Percentiles rank a stretch among this genome's conserved stretches.
Evolutionary conservation across 2,797 vertebrate species (phyloP).

Genomic region (Helostoma temminkii): DNA sequence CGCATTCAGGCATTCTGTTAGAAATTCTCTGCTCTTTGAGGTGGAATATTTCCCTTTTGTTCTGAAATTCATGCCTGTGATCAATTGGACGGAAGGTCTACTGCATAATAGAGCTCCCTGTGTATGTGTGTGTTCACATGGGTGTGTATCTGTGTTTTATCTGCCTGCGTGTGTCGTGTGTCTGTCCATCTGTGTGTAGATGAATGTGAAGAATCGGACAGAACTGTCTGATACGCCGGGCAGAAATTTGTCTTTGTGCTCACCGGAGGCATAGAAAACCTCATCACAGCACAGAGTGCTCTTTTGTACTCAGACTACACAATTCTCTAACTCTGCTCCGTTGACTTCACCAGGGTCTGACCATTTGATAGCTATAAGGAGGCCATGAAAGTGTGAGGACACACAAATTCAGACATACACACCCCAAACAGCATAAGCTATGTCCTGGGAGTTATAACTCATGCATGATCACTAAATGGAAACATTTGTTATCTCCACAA

Average conservation of each 20-base stretch:
- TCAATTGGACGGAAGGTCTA: slow-evolving; percentile 59
- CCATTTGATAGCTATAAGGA: slow-evolving; percentile 25
- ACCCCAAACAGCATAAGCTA: slow-evolving; percentile 30
- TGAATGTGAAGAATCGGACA: slow-evolving; percentile 44
- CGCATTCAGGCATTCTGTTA: slow-evolving; percentile 72
- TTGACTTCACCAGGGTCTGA: slow-evolving; percentile 25
- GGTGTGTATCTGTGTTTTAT: slow-evolving; percentile 37
- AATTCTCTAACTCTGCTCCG: slow-evolving; percentile 14
- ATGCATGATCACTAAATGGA: slow-evolving; percentile 80
- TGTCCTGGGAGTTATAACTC: slow-evolving; percentile 76
- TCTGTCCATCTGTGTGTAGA: slow-evolving; percentile 49
- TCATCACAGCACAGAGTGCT: slow-evolving; percentile 19
- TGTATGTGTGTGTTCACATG: slow-evolving; percentile 27
- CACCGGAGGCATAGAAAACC: slow-evolving; percentile 47
- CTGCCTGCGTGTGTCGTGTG: slow-evolving; percentile 24
- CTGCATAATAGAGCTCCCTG: slow-evolving; percentile 60
- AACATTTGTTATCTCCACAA: slow-evolving; percentile 77
- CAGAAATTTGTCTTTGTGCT: slow-evolving; percentile 47
- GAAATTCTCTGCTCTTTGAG: slow-evolving; percentile 72
- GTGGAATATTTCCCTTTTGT: slow-evolving; percentile 77
- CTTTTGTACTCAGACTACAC: slow-evolving; percentile 46
- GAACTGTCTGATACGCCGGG: slow-evolving; percentile 31
- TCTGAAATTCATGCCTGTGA: slow-evolving; percentile 74
- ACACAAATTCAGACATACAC: slow-evolving; percentile 36
- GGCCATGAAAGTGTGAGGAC: slow-evolving; percentile 38